Evolutionary conservation across 2,797 vertebrate genomes (phyloP), one percentile per base, ranked within the genome.

Genomic region (Mionectes olivaceus): DNA sequence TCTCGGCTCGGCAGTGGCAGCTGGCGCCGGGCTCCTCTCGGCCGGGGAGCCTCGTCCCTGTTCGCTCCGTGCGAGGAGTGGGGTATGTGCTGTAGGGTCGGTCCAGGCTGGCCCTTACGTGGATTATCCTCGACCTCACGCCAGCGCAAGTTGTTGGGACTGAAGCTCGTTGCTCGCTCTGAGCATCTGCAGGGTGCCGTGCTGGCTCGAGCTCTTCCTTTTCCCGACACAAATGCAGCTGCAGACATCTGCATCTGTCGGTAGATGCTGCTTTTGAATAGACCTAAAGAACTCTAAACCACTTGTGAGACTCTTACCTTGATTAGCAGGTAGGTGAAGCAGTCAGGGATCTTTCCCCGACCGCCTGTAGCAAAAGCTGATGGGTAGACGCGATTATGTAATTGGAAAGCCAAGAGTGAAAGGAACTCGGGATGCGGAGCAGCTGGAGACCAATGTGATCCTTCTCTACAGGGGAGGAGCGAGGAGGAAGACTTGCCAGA

Each of bases 101-200:
- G 63, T 11, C 22, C 32, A 4, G 2, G 4, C 13, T 2, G 77
- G 5, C n/a, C 52, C 13, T 4, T 3, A 1, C 4, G 11, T 4
- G 18, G 75, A 11, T 4, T 1, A 2, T 14, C 18, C 11, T 3
- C 27, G n/a, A 46, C 60, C 4, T 70, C 19, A 14, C 1, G 5
- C 43, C 11, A 52, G 18, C 4, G 39, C 2, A 19, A 57, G 32
- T 25, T 14, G 33, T 22, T 86, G 5, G 3, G 1, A 28, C 19
- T 3, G n/a, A 30, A 1, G 24, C 27, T 13, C 17, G 6, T 6
- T 39, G n/a, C 60, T 46, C 53, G 10, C 41, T 19, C 44, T 3
- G 49, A 68, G 49, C 69, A 35, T 25, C 64, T 4, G 77, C 77
- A 65, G 43, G 9, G 68, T 25, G 6, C 77, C 3, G 13, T 33